A percentile compares a stretch with the other conserved stretches of the same genome.
These are phyloP conservation scores for Mus spretus DNA, from an alignment of 2,797 vertebrate genomes.

Conservation along the genomic window DNA sequence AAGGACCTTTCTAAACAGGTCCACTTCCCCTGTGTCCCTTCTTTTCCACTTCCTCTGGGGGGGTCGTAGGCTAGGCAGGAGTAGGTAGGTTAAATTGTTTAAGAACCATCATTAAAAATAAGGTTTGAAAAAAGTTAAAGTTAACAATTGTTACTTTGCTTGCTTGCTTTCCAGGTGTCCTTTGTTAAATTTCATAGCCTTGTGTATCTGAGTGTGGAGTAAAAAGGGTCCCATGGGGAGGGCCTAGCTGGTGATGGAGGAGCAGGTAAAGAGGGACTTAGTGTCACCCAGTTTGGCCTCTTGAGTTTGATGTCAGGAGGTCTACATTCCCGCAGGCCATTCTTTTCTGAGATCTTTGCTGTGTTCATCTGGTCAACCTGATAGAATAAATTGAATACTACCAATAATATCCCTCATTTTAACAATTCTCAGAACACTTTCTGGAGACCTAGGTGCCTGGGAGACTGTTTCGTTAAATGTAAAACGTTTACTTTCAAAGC, in stretches of 20 bases:
- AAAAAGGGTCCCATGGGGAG: neutral
- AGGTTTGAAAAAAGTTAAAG: too few relatives aligned
- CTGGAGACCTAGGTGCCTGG: neutral
- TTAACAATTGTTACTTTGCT: too few relatives aligned
- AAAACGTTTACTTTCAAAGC: neutral
- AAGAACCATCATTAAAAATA: too few relatives aligned
- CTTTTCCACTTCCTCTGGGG: too few relatives aligned
- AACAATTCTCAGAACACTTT: neutral
- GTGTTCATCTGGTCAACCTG: too few relatives aligned
- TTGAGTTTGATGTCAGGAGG: neutral
- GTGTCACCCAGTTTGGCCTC: neutral
- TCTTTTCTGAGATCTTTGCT: too few relatives aligned
- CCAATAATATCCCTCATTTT: neutral
- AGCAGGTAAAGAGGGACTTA: too few relatives aligned
- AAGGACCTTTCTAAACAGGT: too few relatives aligned
- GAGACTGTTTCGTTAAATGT: neutral
- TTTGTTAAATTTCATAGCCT: neutral
- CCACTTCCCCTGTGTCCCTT: too few relatives aligned
- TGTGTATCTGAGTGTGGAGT: neutral
- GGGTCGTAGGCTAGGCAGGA: too few relatives aligned
- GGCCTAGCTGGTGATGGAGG: neutral
- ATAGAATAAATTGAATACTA: rapidly evolving
- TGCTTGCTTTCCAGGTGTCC: neutral
- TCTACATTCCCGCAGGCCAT: neutral
- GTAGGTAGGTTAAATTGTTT: too few relatives aligned